Percentiles rank a stretch among this genome's conserved stretches.
These are phyloP conservation scores for Poeciliopsis prolifica DNA, from an alignment of 2,113 vertebrate species.

Conservation along the genomic window DNA sequence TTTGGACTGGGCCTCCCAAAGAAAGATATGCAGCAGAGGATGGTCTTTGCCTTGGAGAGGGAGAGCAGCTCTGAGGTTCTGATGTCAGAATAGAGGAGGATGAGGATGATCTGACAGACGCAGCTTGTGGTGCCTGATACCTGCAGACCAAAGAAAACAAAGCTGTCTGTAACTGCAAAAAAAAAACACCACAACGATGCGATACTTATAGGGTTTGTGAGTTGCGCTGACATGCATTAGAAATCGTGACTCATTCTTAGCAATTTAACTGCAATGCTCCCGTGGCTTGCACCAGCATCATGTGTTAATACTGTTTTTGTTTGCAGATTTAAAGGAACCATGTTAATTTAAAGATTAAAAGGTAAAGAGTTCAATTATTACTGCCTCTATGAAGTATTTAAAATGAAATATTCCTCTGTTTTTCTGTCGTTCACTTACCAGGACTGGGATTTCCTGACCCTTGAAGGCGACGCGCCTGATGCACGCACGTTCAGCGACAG, in stretches of 20 bases:
- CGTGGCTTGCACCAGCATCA: too few species aligned
- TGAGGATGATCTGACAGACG: slow-evolving; percentile 82
- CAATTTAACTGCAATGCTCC: too few species aligned
- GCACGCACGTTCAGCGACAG: slow-evolving; percentile 49
- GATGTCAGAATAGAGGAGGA: slow-evolving; percentile 80
- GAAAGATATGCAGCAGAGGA: slow-evolving; percentile 66
- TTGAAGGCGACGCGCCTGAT: slow-evolving; percentile 80
- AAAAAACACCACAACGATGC: neutral
- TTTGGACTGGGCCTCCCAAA: slow-evolving; percentile 24
- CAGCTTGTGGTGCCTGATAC: slow-evolving; percentile 88
- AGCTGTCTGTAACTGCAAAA: neutral
- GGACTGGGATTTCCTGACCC: slow-evolving; percentile 89
- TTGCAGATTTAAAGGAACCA: too few species aligned
- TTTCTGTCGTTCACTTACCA: slow-evolving; percentile 81
- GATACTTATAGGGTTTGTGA: neutral
- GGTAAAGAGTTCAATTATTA: neutral
- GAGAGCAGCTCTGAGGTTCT: slow-evolving; percentile 67
- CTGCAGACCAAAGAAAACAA: slow-evolving; percentile 63
- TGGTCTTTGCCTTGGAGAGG: slow-evolving; percentile 67
- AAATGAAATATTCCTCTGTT: neutral
- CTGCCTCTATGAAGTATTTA: neutral
- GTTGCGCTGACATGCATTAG: neutral
- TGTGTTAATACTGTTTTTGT: too few species aligned
- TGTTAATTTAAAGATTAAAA: neutral
- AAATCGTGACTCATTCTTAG: too few species aligned